Evolutionary conservation across 2,888 invertebrate species (phyloP).

Genomic region (Drosophila falleni): DNA sequence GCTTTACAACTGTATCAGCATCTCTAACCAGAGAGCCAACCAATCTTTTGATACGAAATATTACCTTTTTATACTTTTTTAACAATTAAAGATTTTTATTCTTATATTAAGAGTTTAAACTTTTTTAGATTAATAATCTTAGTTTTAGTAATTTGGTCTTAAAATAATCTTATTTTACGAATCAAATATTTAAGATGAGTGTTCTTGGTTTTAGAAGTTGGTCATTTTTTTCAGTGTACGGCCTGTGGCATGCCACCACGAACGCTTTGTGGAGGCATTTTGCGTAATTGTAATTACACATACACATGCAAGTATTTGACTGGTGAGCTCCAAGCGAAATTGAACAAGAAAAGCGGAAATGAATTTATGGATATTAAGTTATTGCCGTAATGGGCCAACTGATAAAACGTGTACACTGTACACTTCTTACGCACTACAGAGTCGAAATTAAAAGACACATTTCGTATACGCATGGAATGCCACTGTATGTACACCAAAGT

Average conservation of each 20-base stretch:
- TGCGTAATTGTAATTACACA: slow-evolving; percentile 76
- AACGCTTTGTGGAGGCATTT: slow-evolving; percentile 31
- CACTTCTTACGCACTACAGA: not conserved
- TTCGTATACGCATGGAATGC: slow-evolving; percentile 4
- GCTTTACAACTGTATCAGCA: no score
- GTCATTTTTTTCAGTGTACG: no score
- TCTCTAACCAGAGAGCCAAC: no score
- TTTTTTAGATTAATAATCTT: no score
- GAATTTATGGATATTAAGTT: slow-evolving; percentile 71
- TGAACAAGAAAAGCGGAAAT: slow-evolving; percentile 52
- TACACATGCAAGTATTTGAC: slow-evolving; percentile 31
- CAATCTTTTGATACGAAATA: no score
- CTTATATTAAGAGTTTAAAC: no score
- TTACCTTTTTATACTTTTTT: no score
- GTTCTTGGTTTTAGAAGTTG: no score
- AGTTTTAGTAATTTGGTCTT: no score
- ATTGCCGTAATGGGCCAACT: slow-evolving; percentile 34
- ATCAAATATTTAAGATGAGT: no score
- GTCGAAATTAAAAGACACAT: not conserved
- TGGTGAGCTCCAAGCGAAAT: slow-evolving; percentile 29
- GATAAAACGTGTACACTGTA: slow-evolving; percentile 26
- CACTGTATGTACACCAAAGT: not conserved
- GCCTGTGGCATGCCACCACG: slow-evolving; percentile 39
- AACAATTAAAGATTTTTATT: no score
- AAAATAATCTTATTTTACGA: no score